Conservation (phyloP, 2,888 invertebrate species). For the Galeopsomyia nigrocyanea region DNA sequence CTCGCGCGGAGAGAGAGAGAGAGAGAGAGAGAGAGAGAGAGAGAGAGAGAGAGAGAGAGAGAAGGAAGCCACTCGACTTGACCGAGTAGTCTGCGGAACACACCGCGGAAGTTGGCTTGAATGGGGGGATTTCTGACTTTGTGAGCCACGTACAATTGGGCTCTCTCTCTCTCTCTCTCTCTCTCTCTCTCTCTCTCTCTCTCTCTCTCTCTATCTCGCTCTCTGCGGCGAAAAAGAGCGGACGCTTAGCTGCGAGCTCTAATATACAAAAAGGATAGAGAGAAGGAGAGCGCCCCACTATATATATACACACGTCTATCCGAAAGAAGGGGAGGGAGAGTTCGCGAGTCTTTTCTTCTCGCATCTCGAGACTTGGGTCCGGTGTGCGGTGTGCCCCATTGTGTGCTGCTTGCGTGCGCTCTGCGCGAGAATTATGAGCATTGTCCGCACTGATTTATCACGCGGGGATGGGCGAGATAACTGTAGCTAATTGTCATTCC, state of each 20-base stretch:
- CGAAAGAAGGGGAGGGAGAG: slow-evolving; percentile 1
- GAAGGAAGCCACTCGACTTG: slow-evolving; percentile 45
- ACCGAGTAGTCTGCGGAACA: slow-evolving; percentile 21
- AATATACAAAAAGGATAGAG: background rate
- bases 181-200: slow-evolving; percentile 2
- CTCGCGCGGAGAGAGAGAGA: no score
- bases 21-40: no score
- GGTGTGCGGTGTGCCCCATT: slow-evolving; percentile 28
- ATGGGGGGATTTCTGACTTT: slow-evolving; percentile 49
- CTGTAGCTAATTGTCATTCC: slow-evolving; percentile 45
- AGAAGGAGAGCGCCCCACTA: slow-evolving; percentile 1
- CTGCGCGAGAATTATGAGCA: slow-evolving; percentile 48
- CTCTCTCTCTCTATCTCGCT: background rate
- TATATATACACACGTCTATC: slow-evolving; percentile 32
- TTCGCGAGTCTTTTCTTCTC: slow-evolving; percentile 38
- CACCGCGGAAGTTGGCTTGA: slow-evolving; percentile 46
- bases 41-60: background rate
- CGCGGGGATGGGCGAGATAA: slow-evolving; percentile 41
- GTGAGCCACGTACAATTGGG: slow-evolving; percentile 37
- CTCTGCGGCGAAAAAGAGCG: slow-evolving; percentile 24
- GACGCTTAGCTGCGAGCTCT: no score
- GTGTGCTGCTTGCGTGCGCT: slow-evolving; percentile 27
- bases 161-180: no score
- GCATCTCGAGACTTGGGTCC: slow-evolving; percentile 5
- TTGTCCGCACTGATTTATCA: slow-evolving; percentile 47